These are phyloP conservation scores for Emys orbicularis DNA, from an alignment of 2,797 vertebrate genomes.

Conservation along the genomic window DNA sequence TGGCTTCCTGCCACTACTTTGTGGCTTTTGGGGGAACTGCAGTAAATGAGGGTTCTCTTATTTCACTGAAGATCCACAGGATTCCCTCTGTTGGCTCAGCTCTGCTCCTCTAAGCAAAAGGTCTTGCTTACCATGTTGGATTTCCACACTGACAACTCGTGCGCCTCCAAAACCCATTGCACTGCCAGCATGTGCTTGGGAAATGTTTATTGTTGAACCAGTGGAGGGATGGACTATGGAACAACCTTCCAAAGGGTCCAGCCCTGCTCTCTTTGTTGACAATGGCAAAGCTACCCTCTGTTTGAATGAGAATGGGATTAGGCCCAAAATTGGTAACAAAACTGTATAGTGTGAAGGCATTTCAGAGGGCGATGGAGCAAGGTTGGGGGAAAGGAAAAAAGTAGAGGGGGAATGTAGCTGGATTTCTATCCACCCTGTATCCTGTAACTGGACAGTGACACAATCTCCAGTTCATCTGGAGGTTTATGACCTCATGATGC, in stretches of 20 bases:
- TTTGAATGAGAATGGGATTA: neutral
- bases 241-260: neutral
- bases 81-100: neutral
- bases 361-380: neutral
- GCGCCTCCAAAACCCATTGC: neutral
- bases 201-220: neutral
- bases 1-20: fast-evolving
- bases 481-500: neutral
- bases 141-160: neutral
- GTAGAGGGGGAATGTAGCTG: neutral
- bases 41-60: neutral
- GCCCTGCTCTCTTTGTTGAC: neutral
- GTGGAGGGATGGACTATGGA: neutral
- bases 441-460: too few species aligned
- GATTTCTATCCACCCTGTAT: neutral
- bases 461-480: neutral
- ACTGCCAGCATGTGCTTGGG: neutral
- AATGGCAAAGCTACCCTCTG: too few species aligned
- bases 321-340: neutral
- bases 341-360: neutral
- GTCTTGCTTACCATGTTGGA: neutral
- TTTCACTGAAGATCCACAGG: too few species aligned
- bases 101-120: neutral
- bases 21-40: fast-evolving
- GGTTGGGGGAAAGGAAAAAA: neutral